Evolutionary conservation across 2,797 vertebrate genomes (phyloP).

Genomic region (Rhinophrynus dorsalis): DNA sequence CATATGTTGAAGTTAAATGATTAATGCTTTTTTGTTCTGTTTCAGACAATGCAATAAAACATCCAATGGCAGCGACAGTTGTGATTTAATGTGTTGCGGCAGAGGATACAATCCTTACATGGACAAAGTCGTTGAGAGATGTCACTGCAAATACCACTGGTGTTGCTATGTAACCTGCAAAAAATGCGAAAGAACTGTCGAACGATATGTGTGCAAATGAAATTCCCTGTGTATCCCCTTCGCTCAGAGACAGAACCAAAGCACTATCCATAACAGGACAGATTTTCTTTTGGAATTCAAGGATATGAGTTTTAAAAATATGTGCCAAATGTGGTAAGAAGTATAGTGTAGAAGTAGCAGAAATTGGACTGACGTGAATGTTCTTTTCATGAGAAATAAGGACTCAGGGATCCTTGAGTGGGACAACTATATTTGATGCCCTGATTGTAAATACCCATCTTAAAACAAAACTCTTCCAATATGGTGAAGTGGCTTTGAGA

Average conservation of each 20-base stretch:
- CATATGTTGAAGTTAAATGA: neutral
- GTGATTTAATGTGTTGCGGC: constrained; percentile 97
- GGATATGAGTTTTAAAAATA: constrained; percentile 21
- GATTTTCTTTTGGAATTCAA: constrained; percentile 1
- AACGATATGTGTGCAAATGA: constrained; percentile 97
- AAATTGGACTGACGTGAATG: neutral
- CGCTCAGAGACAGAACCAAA: constrained; percentile 4
- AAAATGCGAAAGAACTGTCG: constrained; percentile 90
- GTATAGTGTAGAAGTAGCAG: neutral
- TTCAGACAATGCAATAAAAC: constrained; percentile 97
- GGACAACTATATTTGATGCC: neutral
- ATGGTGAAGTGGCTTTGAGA: neutral
- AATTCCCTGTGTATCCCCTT: neutral
- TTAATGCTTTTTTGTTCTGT: constrained; percentile 31
- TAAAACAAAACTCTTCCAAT: neutral
- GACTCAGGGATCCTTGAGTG: neutral
- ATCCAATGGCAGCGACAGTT: constrained; percentile 93
- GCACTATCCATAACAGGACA: constrained; percentile 26
- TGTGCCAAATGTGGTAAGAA: constrained; percentile 24
- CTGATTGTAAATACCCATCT: constrained; percentile 20
- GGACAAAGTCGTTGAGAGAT: constrained; percentile 92
- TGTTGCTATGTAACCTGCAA: constrained; percentile 99
- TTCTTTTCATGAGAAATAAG: neutral
- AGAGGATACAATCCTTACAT: constrained; percentile 97
- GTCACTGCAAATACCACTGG: constrained; percentile 99